Percentiles rank a stretch among this genome's conserved stretches.
These are phyloP conservation scores for Petrocephalus zakoni DNA, from an alignment of 2,113 vertebrate species.

Conservation along the genomic window DNA sequence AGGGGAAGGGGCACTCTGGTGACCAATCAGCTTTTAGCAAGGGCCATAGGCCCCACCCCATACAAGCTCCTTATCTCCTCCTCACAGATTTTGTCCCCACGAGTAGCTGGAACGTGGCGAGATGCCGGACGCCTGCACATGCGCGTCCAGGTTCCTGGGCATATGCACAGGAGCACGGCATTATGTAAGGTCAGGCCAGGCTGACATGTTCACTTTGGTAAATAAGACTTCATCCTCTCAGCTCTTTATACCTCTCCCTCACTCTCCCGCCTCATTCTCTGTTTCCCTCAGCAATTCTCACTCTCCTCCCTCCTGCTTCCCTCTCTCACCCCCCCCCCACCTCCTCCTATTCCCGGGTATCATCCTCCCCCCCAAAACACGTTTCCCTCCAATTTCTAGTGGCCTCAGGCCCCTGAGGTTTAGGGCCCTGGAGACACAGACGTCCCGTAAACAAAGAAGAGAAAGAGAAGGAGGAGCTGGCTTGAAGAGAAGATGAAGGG, in stretches of 20 bases:
- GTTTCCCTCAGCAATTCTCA: neutral
- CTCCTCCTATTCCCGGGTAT: neutral
- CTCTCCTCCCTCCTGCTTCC: slow-evolving; percentile 1
- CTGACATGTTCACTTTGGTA: slow-evolving; percentile 11
- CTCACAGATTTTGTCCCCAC: neutral
- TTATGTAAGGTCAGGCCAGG: neutral
- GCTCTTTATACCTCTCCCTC: neutral
- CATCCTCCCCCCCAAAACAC: neutral
- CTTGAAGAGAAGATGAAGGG: neutral
- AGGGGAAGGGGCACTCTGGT: neutral
- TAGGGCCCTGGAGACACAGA: neutral
- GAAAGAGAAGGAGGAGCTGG: neutral
- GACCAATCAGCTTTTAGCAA: neutral
- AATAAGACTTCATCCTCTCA: slow-evolving; percentile 18
- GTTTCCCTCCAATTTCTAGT: neutral
- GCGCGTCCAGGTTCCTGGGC: neutral
- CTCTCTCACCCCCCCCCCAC: neutral
- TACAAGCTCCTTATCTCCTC: neutral
- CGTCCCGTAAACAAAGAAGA: neutral
- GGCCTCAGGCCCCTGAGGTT: neutral
- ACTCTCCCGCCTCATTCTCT: neutral
- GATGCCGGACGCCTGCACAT: neutral
- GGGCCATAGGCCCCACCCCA: neutral
- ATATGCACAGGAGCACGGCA: neutral
- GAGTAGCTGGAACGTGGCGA: neutral